Evolutionary conservation across 2,797 vertebrate species (phyloP), one percentile per base, ranked within the genome.

Genomic region (Cossypha polioptera): DNA sequence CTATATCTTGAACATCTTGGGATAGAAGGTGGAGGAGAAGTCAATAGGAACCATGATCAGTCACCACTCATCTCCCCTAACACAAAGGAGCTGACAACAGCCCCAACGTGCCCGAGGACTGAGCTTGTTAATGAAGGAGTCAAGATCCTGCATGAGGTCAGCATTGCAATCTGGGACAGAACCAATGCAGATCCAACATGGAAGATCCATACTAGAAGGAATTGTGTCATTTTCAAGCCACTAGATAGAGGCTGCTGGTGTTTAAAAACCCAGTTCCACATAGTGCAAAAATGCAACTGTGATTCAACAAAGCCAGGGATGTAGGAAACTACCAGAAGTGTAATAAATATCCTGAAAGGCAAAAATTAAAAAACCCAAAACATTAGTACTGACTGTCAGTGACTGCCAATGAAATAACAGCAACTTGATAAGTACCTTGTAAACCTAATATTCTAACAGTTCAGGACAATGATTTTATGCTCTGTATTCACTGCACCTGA

Each of bases 51-150:
- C n/a, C 24, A 5, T 8, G 13, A 33, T 10, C 2, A 4, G 9
- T 48, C 57, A 29, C 24, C 2, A 0, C 15, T 15, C 22, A 0
- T 20, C 19, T 83, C 1, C 1, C 15, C 4, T 40, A 66, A 35
- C 3, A 35, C 15, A 51, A 33, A 22, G 7, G 33, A 71, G 16
- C 6, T 74, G 45, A 28, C 35, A 80, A 40, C 5, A 51, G 12
- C 13, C 33, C 38, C 9, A 38, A 1, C 1, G 2, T 42, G 18
- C 19, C n/a, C 47, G n/a, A 54, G 50, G 28, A 6, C 24, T 43
- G 73, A 80, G 42, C 4, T 17, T 57, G 19, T 14, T 63, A 19
- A 33, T 75, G 58, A 78, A 57, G 5, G 14, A 86, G 15, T 54
- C 26, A 68, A 38, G 8, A 58, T n/a, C 16, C 24, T 50, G 8